These are phyloP conservation scores for Lymantria dispar DNA, from an alignment of 2,888 invertebrate genomes.

Conservation along the genomic window DNA sequence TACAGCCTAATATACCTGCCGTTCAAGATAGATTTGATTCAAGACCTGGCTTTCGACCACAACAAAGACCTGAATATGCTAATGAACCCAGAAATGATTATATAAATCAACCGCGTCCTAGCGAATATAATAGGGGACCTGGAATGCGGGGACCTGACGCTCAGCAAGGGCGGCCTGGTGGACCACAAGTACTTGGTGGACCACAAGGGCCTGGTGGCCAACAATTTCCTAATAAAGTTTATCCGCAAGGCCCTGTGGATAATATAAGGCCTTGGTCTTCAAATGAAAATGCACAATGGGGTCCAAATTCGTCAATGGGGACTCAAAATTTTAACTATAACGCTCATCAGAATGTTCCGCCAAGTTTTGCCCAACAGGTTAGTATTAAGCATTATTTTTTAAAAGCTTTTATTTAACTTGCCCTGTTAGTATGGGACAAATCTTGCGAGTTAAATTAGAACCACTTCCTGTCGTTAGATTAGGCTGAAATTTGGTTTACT, in stretches of 20 bases:
- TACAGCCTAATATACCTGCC: conserved; percentile 26
- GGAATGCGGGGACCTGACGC: conserved; percentile 8
- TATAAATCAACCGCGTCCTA: conserved; percentile 8
- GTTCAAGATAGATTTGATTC: conserved; percentile 33
- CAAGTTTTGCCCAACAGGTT: conserved; percentile 38
- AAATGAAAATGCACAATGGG: conserved; percentile 23
- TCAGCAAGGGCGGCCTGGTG: conserved; percentile 7
- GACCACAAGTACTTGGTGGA: conserved; percentile 3
- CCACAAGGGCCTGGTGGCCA: conserved; percentile 5
- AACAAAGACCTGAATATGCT: conserved; percentile 36
- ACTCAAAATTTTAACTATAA: conserved; percentile 19
- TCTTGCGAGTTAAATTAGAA: no score
- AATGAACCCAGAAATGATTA: conserved; percentile 32
- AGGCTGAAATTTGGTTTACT: no score
- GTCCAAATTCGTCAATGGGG: conserved; percentile 10
- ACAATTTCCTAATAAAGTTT: not conserved
- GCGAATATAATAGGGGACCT: conserved; percentile 16
- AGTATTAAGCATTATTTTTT: not conserved
- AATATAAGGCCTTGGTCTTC: conserved; percentile 29
- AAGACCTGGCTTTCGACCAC: conserved; percentile 8
- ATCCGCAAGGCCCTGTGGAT: conserved; percentile 7
- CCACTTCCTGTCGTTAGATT: no score
- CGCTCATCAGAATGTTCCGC: conserved; percentile 9
- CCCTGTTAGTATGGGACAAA: no score
- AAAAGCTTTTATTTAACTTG: no score